Percentiles rank a stretch among this genome's conserved stretches.
Evolutionary conservation across 1,140 invertebrate species (phyloP).

Genomic region (Bombus superbus): DNA sequence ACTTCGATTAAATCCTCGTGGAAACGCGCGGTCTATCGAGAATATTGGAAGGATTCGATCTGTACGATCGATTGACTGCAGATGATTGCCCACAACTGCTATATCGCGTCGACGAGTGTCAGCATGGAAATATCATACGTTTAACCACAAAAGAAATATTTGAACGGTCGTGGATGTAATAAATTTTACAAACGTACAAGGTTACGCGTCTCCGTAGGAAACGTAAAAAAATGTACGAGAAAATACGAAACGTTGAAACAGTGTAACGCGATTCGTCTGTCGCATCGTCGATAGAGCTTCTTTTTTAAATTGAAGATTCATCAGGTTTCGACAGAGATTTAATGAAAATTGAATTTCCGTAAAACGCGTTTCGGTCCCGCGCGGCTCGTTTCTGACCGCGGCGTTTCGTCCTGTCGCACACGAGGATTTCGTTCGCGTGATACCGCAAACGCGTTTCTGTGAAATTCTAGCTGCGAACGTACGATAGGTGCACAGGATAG

Average conservation of each 20-base stretch:
- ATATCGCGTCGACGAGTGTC: neutral
- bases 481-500: neutral
- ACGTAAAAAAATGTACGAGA: too few species aligned
- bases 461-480: neutral
- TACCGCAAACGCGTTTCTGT: neutral
- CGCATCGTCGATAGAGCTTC: too few species aligned
- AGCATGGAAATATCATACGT: neutral
- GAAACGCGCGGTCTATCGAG: neutral
- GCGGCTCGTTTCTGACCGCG: neutral
- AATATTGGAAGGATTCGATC: neutral
- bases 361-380: neutral
- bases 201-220: too few species aligned
- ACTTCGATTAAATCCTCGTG: neutral
- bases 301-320: too few species aligned
- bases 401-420: neutral
- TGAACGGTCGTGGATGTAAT: neutral
- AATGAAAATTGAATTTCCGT: neutral
- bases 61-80: neutral
- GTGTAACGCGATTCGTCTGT: too few species aligned
- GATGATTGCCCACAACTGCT: too few species aligned
- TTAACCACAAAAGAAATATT: neutral
- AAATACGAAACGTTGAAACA: too few species aligned
- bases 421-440: neutral
- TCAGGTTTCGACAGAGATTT: neutral
- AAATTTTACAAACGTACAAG: neutral